These are phyloP conservation scores for Fragum whitleyi DNA, from an alignment of 2,888 invertebrate species.

Conservation along the genomic window DNA sequence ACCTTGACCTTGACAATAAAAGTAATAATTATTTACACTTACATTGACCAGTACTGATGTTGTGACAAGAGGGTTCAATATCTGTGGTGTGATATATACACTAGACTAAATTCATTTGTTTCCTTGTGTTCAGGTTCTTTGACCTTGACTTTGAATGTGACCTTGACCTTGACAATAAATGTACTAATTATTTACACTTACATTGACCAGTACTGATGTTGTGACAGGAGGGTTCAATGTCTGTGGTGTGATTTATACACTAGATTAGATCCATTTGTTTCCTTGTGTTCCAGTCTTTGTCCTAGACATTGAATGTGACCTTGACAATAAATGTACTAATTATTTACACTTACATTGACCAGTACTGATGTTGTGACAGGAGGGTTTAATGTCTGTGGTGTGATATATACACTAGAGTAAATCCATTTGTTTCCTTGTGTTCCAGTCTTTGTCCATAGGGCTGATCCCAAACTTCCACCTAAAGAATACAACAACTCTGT, in stretches of 20 bases:
- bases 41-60: slow-evolving; percentile 51
- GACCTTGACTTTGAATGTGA: slow-evolving; percentile 48
- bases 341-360: slow-evolving; percentile 48
- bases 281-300: slow-evolving; percentile 77
- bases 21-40: slow-evolving; percentile 17
- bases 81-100: slow-evolving; percentile 69
- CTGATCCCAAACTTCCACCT: slow-evolving; percentile 56
- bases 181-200: slow-evolving; percentile 14
- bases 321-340: not conserved
- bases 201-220: slow-evolving; percentile 43
- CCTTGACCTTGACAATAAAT: too few species aligned
- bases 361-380: slow-evolving; percentile 34
- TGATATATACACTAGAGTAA: slow-evolving; percentile 69
- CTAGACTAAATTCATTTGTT: slow-evolving; percentile 75
- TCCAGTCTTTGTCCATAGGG: slow-evolving; percentile 73
- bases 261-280: slow-evolving; percentile 74
- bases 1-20: too few species aligned
- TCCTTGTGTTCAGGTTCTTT: slow-evolving; percentile 76
- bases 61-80: slow-evolving; percentile 54
- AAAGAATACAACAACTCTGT: not conserved
- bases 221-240: slow-evolving; percentile 59
- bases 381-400: slow-evolving; percentile 66
- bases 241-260: slow-evolving; percentile 69
- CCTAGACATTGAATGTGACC: slow-evolving; percentile 51
- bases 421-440: slow-evolving; percentile 80